Conservation (phyloP, 1,140 invertebrate species). For the Papilio glaucus region DNA sequence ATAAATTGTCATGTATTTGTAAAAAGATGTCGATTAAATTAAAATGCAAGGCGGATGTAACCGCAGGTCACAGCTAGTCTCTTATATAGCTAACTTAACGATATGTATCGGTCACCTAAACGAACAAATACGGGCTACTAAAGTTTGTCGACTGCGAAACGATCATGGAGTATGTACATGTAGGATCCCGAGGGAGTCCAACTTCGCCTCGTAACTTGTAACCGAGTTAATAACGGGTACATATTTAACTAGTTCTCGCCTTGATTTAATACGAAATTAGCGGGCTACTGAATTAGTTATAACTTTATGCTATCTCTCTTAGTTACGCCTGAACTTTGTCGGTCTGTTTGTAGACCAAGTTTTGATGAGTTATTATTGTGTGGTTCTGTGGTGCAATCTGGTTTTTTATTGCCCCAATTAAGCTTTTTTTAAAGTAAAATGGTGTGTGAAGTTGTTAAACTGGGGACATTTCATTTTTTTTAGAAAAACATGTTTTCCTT, state of each 20-base stretch:
- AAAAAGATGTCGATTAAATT: no score
- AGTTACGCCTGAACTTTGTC: constrained; percentile 8
- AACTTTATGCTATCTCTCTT: constrained; percentile 28
- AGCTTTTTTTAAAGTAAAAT: no score
- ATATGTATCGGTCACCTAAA: background rate
- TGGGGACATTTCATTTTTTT: no score
- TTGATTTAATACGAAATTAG: constrained; percentile 36
- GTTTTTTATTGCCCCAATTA: no score
- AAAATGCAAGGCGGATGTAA: no score
- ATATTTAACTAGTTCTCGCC: constrained; percentile 35
- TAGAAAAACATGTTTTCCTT: no score
- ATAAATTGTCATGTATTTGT: no score
- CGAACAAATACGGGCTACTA: background rate
- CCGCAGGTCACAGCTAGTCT: no score
- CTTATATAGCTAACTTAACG: no score
- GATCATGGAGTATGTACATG: constrained; percentile 1
- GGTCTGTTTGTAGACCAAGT: background rate
- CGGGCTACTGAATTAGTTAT: constrained; percentile 29
- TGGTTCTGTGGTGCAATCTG: no score
- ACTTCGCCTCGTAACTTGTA: constrained; percentile 22
- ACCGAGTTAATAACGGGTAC: constrained; percentile 35
- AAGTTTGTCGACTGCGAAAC: constrained; percentile 14
- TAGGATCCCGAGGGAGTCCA: background rate
- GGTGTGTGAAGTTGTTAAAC: no score
- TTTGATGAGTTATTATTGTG: constrained; percentile 17